Base-by-base conservation (phyloP, 2,113 vertebrate genomes). In the Melanerpes aurifrons region DNA sequence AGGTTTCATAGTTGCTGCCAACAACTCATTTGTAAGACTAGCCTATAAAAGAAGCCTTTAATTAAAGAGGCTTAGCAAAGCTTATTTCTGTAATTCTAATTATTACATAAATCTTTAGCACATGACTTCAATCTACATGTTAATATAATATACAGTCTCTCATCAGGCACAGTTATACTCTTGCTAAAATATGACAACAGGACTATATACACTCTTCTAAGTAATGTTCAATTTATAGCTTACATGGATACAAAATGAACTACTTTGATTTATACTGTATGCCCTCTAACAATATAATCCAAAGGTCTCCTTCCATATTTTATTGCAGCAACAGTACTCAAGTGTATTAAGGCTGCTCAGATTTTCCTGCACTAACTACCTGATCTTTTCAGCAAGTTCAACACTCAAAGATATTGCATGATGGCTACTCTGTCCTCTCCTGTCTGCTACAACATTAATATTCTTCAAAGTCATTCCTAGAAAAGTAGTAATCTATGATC, bases 201-300 rank as follows among this genome's bases (percentile, higher is more conserved):
- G 87, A 74, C 73, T 82, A 70, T 40, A 83, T 61, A 89, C 69
- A 94, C 69, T 54, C 32, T 85, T 91, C 75, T 70, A 75, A 90
- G 70, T 84, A 93, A 95, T 83, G 73, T 92, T 83, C 90, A 91
- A 88, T 94, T 96, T 95, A 95, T 92, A 76, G 87, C 59, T 93
- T 95, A 91, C 94, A 94, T 82, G 89, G 92, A 83, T 92, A 94
- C 10, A 32, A 47, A 86, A 95, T 92, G 82, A 92, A 56, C 75
- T 87, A 26, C 79, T 84, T 93, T 93, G 96, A 96, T 94, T 96
- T 95, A 83, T 95, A 28, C 62, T 92, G 40, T 86, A 86, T 95
- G 70, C 79, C 90, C 84, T 96, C 89, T 37, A 89, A 93, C 93
- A 86, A 82, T 89, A 88, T 89, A 96, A 91, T 80, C 47, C 84